Conservation (phyloP, 2,113 vertebrate genomes). For the Rhizomys pruinosus region DNA sequence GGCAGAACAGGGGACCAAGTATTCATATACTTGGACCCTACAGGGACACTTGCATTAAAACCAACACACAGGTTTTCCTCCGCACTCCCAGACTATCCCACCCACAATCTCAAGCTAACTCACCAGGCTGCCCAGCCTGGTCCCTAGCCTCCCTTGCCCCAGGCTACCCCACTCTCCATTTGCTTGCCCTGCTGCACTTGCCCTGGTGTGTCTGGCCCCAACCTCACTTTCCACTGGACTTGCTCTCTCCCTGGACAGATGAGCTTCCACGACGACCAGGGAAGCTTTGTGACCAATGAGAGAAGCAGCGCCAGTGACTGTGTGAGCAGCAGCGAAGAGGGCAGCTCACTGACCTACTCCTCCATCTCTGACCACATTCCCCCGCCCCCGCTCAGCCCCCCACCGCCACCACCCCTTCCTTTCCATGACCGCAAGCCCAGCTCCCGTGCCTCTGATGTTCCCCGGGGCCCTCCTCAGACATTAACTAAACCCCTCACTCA, state of each 20-base stretch:
- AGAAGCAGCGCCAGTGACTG: slow-evolving; percentile 94
- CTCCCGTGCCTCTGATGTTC: slow-evolving; percentile 83
- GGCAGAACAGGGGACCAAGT: no score
- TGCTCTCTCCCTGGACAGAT: slow-evolving; percentile 87
- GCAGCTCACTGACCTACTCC: slow-evolving; percentile 94
- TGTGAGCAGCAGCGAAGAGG: slow-evolving; percentile 95
- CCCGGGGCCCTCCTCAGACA: slow-evolving; percentile 59
- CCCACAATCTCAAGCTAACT: background rate
- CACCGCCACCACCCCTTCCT: slow-evolving; percentile 90
- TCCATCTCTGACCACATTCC: slow-evolving; percentile 94
- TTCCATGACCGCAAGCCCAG: slow-evolving; percentile 89
- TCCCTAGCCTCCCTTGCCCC: background rate
- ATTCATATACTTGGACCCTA: no score
- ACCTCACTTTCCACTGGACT: background rate
- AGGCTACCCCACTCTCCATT: background rate
- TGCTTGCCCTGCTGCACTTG: background rate
- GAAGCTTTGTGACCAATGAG: slow-evolving; percentile 88
- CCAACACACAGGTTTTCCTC: background rate
- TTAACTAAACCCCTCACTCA: slow-evolving; percentile 77
- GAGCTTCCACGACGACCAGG: slow-evolving; percentile 97
- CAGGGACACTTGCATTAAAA: no score
- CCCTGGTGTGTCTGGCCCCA: background rate
- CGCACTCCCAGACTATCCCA: background rate
- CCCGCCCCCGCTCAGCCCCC: slow-evolving; percentile 91
- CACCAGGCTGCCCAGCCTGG: background rate